Conservation (phyloP, 2,888 invertebrate species). For the Nomada hirtipes region DNA sequence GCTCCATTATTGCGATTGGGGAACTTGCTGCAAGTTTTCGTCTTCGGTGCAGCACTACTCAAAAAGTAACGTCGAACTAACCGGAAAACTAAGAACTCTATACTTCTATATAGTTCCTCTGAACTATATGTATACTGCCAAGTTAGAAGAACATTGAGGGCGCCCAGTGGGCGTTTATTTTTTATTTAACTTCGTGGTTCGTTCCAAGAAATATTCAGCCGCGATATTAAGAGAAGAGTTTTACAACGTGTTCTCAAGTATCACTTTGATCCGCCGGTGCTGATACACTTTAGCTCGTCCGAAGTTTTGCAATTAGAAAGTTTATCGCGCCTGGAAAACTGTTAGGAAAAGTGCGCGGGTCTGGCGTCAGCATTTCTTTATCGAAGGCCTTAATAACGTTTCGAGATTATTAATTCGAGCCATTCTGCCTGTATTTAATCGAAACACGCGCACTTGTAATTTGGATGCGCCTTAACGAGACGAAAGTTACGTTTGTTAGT, state of each 20-base stretch:
- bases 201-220: constrained; percentile 25
- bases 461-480: background rate
- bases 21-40: background rate
- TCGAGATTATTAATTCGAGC: constrained; percentile 41
- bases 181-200: constrained; percentile 20
- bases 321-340: constrained; percentile 42
- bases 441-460: background rate
- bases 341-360: constrained; percentile 41
- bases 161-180: background rate
- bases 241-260: constrained; percentile 36
- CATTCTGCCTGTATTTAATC: background rate
- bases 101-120: background rate
- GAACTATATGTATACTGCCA: background rate
- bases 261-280: constrained; percentile 39
- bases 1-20: background rate
- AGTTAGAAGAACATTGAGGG: background rate
- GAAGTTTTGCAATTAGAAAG: constrained; percentile 59
- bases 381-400: constrained; percentile 40
- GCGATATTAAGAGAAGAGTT: constrained; percentile 45
- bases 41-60: no score
- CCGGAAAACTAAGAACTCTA: no score
- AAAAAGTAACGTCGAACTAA: no score
- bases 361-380: constrained; percentile 52
- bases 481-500: background rate
- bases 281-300: constrained; percentile 30